phyloP scores from a whole-genome alignment of 1,140 invertebrate genomes.

The Pararge aegeria region DNA sequence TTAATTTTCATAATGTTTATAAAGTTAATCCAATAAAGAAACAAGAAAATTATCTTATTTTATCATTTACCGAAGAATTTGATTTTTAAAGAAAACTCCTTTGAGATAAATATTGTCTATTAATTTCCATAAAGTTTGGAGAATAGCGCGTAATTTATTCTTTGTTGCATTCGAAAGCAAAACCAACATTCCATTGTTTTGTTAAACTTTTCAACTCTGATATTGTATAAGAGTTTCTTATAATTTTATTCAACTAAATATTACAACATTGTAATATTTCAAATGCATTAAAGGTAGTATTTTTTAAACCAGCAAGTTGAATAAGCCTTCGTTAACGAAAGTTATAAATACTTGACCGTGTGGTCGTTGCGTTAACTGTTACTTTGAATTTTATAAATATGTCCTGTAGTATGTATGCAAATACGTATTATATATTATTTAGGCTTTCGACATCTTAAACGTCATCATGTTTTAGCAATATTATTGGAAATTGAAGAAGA shows the following conservation, averaged over 20 bases:
- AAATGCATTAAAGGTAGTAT: background rate
- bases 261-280: background rate
- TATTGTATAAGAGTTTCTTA: background rate
- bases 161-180: slow-evolving; percentile 23
- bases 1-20: too few species aligned
- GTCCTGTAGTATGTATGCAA: too few species aligned
- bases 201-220: slow-evolving; percentile 20
- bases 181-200: slow-evolving; percentile 15
- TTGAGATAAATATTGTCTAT: background rate
- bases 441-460: too few species aligned
- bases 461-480: too few species aligned
- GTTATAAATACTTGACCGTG: too few species aligned
- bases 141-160: slow-evolving; percentile 26
- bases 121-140: slow-evolving; percentile 20
- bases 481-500: too few species aligned
- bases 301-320: background rate
- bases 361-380: too few species aligned
- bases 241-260: background rate
- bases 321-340: too few species aligned
- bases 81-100: slow-evolving; percentile 7
- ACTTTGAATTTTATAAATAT: too few species aligned
- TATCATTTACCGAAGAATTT: background rate
- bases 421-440: too few species aligned
- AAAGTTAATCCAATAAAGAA: too few species aligned
- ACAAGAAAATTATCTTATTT: too few species aligned